Evolutionary conservation across 2,797 vertebrate genomes (phyloP).

Genomic region (Gastrophryne carolinensis): DNA sequence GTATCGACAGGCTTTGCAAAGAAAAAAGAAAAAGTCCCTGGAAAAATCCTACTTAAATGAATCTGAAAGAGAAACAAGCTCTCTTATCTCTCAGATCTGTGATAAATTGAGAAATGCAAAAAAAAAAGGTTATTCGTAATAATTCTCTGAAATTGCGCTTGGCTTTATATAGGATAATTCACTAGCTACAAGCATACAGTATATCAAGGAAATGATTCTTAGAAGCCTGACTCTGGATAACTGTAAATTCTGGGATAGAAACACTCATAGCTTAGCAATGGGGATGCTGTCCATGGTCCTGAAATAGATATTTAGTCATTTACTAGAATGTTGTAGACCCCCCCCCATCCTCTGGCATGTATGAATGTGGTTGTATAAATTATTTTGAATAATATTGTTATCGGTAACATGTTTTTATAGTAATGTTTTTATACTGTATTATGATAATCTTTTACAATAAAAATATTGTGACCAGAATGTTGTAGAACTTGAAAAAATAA

Average conservation of each 20-base stretch:
- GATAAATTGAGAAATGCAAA: neutral
- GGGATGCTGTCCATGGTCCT: constrained; percentile 41
- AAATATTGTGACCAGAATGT: too few relatives aligned
- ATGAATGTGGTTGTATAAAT: too few relatives aligned
- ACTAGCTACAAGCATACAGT: neutral
- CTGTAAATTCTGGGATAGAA: too few relatives aligned
- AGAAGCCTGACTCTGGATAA: neutral
- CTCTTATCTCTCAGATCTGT: neutral
- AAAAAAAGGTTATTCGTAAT: neutral
- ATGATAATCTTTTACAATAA: too few relatives aligned
- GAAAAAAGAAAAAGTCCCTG: neutral
- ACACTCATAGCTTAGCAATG: too few relatives aligned
- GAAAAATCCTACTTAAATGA: neutral
- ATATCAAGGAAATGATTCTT: neutral
- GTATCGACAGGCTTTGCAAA: neutral
- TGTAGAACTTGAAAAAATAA: too few relatives aligned
- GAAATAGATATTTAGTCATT: neutral
- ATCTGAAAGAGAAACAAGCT: neutral
- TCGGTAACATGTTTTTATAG: too few relatives aligned
- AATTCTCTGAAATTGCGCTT: neutral
- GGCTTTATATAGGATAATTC: neutral
- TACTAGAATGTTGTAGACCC: neutral
- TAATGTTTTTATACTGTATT: too few relatives aligned
- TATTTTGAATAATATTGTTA: too few relatives aligned
- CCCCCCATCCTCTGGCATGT: too few relatives aligned